Conservation (phyloP, 2,888 invertebrate genomes). For the Cerceris ruficornis region DNA sequence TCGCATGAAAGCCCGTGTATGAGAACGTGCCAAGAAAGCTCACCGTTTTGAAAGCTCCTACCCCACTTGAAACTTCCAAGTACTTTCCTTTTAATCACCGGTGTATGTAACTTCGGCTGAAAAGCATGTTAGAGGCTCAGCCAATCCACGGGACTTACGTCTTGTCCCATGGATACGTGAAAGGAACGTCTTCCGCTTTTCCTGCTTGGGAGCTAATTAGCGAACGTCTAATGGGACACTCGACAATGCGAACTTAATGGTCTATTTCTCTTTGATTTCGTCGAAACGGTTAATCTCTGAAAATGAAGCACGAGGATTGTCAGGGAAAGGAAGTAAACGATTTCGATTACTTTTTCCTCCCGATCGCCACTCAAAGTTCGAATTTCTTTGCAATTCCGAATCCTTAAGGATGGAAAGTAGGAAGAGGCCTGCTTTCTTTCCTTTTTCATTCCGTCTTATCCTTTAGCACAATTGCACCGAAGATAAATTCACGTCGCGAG, state of each 20-base stretch:
- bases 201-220: conserved; percentile 51
- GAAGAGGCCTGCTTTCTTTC: too few species aligned
- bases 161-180: conserved; percentile 19
- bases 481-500: too few species aligned
- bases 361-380: too few species aligned
- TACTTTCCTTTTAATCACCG: conserved; percentile 64
- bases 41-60: conserved; percentile 50
- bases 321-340: conserved; percentile 46
- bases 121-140: conserved; percentile 60
- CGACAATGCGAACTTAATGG: conserved; percentile 51
- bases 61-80: conserved; percentile 41
- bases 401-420: too few species aligned
- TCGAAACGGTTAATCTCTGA: conserved; percentile 68
- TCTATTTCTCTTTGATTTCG: conserved; percentile 63
- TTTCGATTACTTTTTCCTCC: conserved; percentile 4
- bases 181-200: conserved; percentile 5
- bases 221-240: conserved; percentile 51
- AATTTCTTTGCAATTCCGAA: too few species aligned
- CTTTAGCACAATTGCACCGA: too few species aligned
- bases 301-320: conserved; percentile 71
- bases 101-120: conserved; percentile 54
- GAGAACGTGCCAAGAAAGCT: conserved; percentile 70
- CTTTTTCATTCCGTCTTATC: too few species aligned
- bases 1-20: conserved; percentile 63
- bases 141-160: conserved; percentile 43